Evolutionary conservation across 1,140 invertebrate species (phyloP).

Genomic region (Caenorhabditis tropicalis): DNA sequence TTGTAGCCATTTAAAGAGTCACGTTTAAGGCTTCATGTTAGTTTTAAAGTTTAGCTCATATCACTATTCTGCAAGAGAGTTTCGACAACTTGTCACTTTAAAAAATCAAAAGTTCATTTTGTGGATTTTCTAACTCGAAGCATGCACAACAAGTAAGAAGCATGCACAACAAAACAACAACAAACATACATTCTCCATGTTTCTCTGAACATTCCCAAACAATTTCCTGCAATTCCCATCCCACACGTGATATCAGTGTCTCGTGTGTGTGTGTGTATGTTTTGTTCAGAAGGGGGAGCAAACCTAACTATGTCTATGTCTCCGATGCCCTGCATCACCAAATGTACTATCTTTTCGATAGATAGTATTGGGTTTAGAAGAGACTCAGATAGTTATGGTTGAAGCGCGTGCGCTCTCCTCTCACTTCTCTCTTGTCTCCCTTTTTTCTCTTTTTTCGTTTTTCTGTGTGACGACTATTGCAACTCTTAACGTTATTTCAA

Average conservation of each 20-base stretch:
- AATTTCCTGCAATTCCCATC: not conserved
- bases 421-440: not conserved
- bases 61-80: no score
- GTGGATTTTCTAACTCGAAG: no score
- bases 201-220: not conserved
- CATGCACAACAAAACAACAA: no score
- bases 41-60: no score
- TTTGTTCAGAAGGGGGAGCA: no score
- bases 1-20: no score
- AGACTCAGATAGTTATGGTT: not conserved
- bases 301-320: not conserved
- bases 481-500: no score
- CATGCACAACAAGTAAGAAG: no score
- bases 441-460: not conserved
- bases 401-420: not conserved
- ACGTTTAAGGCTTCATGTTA: no score
- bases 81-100: no score
- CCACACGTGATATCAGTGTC: not conserved
- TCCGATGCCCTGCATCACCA: not conserved
- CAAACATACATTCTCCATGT: not conserved
- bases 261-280: not conserved
- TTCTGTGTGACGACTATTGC: not conserved
- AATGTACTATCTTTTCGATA: not conserved
- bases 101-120: no score
- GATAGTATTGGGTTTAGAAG: not conserved